A percentile compares a stretch with the other conserved stretches of the same genome.
These are phyloP conservation scores for Malthinus seriepunctatus DNA, from an alignment of 2,888 invertebrate genomes.

Conservation along the genomic window DNA sequence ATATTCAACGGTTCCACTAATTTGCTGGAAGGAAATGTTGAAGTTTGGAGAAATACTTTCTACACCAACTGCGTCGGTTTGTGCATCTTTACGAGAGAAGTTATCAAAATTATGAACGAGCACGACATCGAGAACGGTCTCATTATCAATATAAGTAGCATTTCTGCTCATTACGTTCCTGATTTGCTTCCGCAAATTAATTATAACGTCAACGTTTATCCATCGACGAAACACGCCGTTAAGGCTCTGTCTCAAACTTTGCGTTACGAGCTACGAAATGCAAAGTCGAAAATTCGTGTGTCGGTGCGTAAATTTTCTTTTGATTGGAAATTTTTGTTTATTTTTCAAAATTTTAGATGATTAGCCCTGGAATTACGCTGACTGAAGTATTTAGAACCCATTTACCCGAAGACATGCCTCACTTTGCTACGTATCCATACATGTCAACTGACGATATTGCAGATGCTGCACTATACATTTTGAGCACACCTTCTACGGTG, in stretches of 20 bases:
- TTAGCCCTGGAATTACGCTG: slow-evolving; percentile 19
- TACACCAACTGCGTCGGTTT: slow-evolving; percentile 17
- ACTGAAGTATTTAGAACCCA: slow-evolving; percentile 20
- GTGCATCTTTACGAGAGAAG: slow-evolving; percentile 19
- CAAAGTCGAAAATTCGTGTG: slow-evolving; percentile 22
- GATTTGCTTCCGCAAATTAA: slow-evolving; percentile 4
- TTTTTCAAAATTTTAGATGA: slow-evolving; percentile 6
- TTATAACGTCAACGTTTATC: slow-evolving; percentile 14
- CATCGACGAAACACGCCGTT: slow-evolving; percentile 19
- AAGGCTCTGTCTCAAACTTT: slow-evolving; percentile 9
- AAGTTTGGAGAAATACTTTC: slow-evolving; percentile 16
- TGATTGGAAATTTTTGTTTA: background rate
- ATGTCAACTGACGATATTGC: slow-evolving; percentile 19
- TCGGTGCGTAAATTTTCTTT: slow-evolving; percentile 1
- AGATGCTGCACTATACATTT: slow-evolving; percentile 15
- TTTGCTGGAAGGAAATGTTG: slow-evolving; percentile 13
- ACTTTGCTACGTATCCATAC: slow-evolving; percentile 11
- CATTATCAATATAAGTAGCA: slow-evolving; percentile 20
- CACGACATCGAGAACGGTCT: slow-evolving; percentile 16
- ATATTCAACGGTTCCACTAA: slow-evolving; percentile 17
- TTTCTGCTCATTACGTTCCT: slow-evolving; percentile 17
- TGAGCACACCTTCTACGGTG: slow-evolving; percentile 16
- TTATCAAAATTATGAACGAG: slow-evolving; percentile 19
- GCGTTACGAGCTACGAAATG: slow-evolving; percentile 10
- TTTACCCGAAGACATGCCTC: slow-evolving; percentile 8